Evolutionary conservation across 2,888 invertebrate genomes (phyloP).

Genomic region (Leucania comma): DNA sequence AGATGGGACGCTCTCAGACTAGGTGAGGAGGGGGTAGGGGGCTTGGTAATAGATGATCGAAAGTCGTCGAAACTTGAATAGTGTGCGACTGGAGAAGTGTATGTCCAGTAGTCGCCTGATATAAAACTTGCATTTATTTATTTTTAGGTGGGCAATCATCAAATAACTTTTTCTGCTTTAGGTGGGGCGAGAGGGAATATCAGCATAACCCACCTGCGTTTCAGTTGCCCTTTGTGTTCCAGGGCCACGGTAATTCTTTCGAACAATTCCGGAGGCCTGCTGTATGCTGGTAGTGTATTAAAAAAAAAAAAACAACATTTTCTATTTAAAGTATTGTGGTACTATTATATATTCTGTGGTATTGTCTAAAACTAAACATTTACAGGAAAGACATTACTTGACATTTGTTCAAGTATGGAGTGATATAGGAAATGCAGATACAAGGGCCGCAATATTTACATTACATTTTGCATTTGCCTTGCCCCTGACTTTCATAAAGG

Average conservation of each 20-base stretch:
- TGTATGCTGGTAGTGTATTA: background rate
- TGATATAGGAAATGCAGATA: constrained; percentile 25
- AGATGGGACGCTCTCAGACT: too few species aligned
- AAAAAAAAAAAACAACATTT: background rate
- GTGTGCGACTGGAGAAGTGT: too few species aligned
- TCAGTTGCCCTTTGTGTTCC: too few species aligned
- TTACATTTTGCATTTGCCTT: constrained; percentile 34
- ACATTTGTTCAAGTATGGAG: constrained; percentile 1
- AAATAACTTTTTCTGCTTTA: too few species aligned
- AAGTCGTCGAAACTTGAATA: background rate
- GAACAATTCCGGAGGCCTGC: background rate
- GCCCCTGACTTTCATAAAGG: background rate
- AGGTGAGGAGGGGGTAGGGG: background rate
- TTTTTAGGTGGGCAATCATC: background rate
- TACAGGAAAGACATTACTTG: constrained; percentile 21
- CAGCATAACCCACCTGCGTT: background rate
- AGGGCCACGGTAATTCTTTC: background rate
- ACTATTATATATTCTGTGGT: too few species aligned
- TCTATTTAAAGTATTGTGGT: too few species aligned
- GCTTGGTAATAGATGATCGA: background rate
- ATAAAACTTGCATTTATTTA: background rate
- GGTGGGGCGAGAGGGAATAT: background rate
- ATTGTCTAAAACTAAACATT: constrained; percentile 11
- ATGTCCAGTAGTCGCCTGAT: too few species aligned
- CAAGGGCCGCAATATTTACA: constrained; percentile 30